Conservation (phyloP, 92 coral and sea anemone genomes). For the Plumapathes pennacea region DNA sequence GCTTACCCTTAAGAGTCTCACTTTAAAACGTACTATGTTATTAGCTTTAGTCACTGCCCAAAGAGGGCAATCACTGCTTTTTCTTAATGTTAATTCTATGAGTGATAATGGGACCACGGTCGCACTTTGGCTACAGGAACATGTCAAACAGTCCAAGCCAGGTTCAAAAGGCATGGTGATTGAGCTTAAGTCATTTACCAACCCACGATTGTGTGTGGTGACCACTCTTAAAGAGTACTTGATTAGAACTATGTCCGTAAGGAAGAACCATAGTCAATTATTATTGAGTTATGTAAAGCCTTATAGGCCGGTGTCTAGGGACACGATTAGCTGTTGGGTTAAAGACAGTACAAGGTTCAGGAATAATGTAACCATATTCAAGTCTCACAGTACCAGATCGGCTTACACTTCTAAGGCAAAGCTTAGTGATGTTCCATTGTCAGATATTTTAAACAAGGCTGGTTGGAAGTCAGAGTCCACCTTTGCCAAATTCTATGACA, state of each 20-base stretch:
- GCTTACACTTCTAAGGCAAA: not conserved
- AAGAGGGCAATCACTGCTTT: not conserved
- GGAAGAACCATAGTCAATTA: not conserved
- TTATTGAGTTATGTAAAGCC: conserved; percentile 2
- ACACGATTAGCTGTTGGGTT: conserved; percentile 3
- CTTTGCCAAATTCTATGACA: no score
- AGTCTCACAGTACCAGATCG: conserved; percentile 17
- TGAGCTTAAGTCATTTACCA: not conserved
- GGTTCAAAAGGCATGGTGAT: conserved; percentile 1
- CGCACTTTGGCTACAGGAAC: not conserved
- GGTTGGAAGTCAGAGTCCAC: conserved; percentile 1
- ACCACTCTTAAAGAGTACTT: conserved; percentile 1
- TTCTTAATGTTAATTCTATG: not conserved
- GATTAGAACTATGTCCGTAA: not conserved
- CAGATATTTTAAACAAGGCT: conserved; percentile 2
- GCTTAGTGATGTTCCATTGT: not conserved
- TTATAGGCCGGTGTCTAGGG: conserved; percentile 1
- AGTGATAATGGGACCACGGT: not conserved
- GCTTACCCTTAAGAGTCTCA: not conserved
- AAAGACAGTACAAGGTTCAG: not conserved
- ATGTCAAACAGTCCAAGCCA: not conserved
- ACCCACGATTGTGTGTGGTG: not conserved
- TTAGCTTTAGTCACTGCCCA: conserved; percentile 2
- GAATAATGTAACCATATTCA: not conserved
- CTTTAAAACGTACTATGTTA: conserved; percentile 1